Evolutionary conservation across 2,113 vertebrate species (phyloP), one percentile per base, ranked within the genome.

Genomic region (Sinocyclocheilus maitianheensis): DNA sequence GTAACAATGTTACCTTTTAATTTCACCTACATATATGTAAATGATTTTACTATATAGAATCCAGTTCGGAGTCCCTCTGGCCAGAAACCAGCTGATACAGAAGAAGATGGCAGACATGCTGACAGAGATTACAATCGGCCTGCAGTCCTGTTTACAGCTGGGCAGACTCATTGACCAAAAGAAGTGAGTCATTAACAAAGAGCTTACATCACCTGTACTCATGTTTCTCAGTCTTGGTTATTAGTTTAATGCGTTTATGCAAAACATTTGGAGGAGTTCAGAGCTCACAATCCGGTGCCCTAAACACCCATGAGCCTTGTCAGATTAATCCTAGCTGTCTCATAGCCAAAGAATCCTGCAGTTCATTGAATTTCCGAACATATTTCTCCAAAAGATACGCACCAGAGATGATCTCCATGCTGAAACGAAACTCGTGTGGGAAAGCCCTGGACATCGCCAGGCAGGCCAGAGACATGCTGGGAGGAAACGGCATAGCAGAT

Each of bases 31-130:
- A 51, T 51, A 13, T 2, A 16, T 53, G 9, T 58, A 18, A 55
- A 20, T 58, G 16, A 11, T 30, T 67, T 67, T 40, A 67, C n/a
- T 0, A 9, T 30, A 2, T 85, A 98, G 96, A 93, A 94, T 93
- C 53, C 97, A 98, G 93, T 98, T 98, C 12, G 96, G 95, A 1
- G 96, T 95, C 2, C 97, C 97, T 0, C 88, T 98, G 88, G 97
- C 97, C 48, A 94, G 95, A 79, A 98, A 98, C 92, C 97, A 98
- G 92, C 94, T 98, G 71, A 94, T 98, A 89, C 97, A 98, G 94
- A 97, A 97, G 94, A 97, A 98, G 91, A 92, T 98, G 95, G 97
- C 97, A 0, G 97, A 98, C 89, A 98, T 98, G 97, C 91, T 97
- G 91, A 97, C 96, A 0, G 96, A 97, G 90, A 97, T 98, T 77